Evolutionary conservation across 2,797 vertebrate genomes (phyloP).

Genomic region (Choloepus didactylus): DNA sequence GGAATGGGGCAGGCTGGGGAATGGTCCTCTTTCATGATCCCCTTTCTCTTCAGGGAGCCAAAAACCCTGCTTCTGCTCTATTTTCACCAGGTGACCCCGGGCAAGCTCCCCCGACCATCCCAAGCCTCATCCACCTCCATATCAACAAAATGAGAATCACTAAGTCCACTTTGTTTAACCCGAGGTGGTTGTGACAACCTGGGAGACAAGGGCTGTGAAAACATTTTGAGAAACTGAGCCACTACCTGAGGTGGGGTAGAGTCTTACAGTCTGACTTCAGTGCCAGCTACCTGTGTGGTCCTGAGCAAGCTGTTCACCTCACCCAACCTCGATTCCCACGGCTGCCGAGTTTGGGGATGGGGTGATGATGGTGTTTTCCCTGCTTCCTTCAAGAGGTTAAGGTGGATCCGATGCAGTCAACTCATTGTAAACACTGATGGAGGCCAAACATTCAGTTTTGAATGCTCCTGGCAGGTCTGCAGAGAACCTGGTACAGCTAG

Average conservation of each 20-base stretch:
- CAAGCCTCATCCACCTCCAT: background rate
- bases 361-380: background rate
- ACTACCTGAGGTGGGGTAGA: background rate
- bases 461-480: background rate
- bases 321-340: background rate
- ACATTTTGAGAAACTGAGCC: background rate
- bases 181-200: background rate
- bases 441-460: background rate
- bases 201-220: background rate
- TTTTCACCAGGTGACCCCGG: background rate
- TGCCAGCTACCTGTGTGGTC: background rate
- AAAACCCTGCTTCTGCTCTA: background rate
- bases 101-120: background rate
- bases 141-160: background rate
- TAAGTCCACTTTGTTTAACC: background rate
- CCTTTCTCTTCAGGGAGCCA: slow-evolving; percentile 13
- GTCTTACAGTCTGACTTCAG: background rate
- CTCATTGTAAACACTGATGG: no score
- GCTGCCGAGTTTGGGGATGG: background rate
- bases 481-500: background rate
- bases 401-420: background rate
- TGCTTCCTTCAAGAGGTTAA: background rate
- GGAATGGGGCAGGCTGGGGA: background rate
- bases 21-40: background rate
- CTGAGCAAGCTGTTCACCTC: background rate